A percentile compares a stretch with the other conserved stretches of the same genome.
Conservation (phyloP, 1,140 invertebrate genomes). For the Melipona quadrifasciata region DNA sequence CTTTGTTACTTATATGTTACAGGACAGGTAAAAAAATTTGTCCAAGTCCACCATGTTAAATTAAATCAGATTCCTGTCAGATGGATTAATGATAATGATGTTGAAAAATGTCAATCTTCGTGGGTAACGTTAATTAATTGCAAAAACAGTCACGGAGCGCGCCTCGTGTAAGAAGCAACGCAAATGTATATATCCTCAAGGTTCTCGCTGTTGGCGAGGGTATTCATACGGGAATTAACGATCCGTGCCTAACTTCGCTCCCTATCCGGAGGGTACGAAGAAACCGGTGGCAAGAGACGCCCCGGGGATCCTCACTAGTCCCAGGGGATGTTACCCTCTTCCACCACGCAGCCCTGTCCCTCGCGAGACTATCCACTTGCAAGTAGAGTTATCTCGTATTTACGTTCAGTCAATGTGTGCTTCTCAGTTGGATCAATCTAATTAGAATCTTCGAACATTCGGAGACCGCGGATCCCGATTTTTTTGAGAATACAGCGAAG, state of each 20-base stretch:
- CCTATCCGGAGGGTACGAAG: constrained; percentile 26
- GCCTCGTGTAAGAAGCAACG: too few species aligned
- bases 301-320: constrained; percentile 38
- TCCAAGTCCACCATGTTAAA: too few species aligned
- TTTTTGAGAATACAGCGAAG: too few species aligned
- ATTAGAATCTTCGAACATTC: too few species aligned
- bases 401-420: not conserved
- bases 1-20: too few species aligned
- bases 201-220: constrained; percentile 30
- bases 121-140: too few species aligned
- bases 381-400: constrained; percentile 26
- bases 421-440: not conserved
- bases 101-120: too few species aligned
- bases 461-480: too few species aligned
- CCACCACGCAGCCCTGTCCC: not conserved
- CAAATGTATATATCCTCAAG: not conserved
- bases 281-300: constrained; percentile 26
- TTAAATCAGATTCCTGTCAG: too few species aligned
- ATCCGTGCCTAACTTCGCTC: constrained; percentile 71
- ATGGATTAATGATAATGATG: too few species aligned
- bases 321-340: not conserved
- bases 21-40: too few species aligned
- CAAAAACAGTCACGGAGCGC: too few species aligned
- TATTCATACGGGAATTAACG: constrained; percentile 78
- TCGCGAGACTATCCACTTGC: not conserved